Base-by-base conservation (phyloP, 2,797 vertebrate genomes). In the Diceros bicornis region DNA sequence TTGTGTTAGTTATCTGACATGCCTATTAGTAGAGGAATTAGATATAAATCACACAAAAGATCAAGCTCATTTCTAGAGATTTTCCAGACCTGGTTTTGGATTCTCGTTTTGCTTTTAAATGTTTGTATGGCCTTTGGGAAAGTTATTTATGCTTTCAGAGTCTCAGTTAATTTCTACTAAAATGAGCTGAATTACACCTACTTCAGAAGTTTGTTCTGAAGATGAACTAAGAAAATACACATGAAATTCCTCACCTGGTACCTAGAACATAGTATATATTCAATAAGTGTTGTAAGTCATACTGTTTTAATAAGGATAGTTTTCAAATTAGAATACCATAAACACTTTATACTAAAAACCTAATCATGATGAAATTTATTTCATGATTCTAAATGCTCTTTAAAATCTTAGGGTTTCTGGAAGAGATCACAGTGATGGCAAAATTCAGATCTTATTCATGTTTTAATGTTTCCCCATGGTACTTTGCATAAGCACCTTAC, bases 281-380 rank as follows among this genome's bases (percentile, higher is more conserved):
- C n/a, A 95, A 94, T 52, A 66, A 86, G 75, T 66, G 6, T 16
- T 71, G 27, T 59, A n/a, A 25, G 14, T 74, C 20, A 52, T 29
- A 52, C 32, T 61, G 29, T 77, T 88, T 94, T 25, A 86, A 16
- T 91, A 84, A 94, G 25, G 8, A 57, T 59, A 37, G 18, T 64
- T 71, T 81, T 72, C 64, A 86, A 93, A 95, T 94, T 95, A 94
- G 96, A 97, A 81, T 91, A 41, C 9, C 75, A 29, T 86, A 85
- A 27, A 75, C 3, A 55, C 3, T 62, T 74, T 32, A 81, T 32
- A 91, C 32, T 87, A 62, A 96, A 92, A 89, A 52, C 1, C 34
- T 87, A 86, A 95, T 79, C 37, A 37, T 41, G 83, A 61, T 25
- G 8, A 66, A 75, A 78, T 93, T 82, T 94, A 83, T 74, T 83